Conservation (phyloP, 2,797 vertebrate genomes). For the Myotis myotis region DNA sequence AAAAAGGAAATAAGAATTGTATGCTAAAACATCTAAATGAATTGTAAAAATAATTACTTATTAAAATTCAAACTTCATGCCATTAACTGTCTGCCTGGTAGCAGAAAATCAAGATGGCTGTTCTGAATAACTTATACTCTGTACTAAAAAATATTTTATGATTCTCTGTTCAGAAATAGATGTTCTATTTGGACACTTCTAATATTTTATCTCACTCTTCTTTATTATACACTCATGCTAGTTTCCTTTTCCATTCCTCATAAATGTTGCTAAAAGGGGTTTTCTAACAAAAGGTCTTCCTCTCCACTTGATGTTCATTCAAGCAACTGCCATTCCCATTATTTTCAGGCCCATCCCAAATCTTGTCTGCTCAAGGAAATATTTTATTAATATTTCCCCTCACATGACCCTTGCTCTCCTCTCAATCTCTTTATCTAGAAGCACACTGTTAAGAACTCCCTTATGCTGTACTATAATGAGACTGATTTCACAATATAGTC, state of each 20-base stretch:
- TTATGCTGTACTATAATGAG: background rate
- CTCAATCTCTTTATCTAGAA: background rate
- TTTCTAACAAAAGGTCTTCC: constrained; percentile 11
- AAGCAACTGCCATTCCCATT: background rate
- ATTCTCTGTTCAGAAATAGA: background rate
- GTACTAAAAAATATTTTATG: background rate
- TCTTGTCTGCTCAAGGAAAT: background rate
- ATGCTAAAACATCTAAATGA: background rate
- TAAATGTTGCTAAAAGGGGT: background rate
- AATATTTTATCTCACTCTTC: background rate
- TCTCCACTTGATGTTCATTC: background rate
- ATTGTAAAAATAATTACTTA: background rate
- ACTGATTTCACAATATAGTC: background rate
- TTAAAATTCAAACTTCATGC: background rate
- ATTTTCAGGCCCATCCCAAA: background rate
- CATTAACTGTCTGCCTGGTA: background rate
- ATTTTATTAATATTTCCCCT: background rate
- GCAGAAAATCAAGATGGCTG: background rate
- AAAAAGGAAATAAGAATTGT: background rate
- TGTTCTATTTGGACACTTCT: background rate
- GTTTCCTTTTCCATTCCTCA: background rate
- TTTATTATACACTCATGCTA: background rate
- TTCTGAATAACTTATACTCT: background rate
- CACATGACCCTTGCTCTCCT: background rate
- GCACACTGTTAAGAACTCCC: background rate